Evolutionary conservation across 2,888 invertebrate species (phyloP).

Genomic region (Yponomeuta plumbellus): DNA sequence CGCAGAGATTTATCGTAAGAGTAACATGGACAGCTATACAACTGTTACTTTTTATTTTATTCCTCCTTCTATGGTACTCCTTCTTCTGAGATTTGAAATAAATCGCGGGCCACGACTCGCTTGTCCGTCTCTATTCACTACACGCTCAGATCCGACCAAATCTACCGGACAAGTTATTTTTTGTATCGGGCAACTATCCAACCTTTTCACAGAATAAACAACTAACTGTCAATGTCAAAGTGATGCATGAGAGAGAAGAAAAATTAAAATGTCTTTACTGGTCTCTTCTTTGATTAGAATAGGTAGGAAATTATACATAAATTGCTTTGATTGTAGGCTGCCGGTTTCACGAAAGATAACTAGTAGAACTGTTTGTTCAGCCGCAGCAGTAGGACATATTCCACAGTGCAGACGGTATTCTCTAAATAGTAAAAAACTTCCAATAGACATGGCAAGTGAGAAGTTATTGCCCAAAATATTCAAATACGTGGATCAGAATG

Average conservation of each 20-base stretch:
- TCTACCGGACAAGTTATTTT: too few species aligned
- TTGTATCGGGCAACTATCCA: too few species aligned
- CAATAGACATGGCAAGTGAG: constrained; percentile 10
- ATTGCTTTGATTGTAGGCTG: background rate
- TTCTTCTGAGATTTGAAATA: too few species aligned
- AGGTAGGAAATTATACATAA: background rate
- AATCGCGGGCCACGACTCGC: too few species aligned
- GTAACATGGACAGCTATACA: too few species aligned
- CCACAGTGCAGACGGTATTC: background rate
- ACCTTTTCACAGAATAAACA: background rate
- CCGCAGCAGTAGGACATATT: background rate
- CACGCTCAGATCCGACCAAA: too few species aligned
- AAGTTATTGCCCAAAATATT: constrained; percentile 28
- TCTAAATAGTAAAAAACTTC: background rate
- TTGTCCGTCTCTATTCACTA: too few species aligned
- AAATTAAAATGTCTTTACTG: background rate
- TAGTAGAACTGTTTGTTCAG: background rate
- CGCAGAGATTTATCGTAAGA: too few species aligned
- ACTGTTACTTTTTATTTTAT: too few species aligned
- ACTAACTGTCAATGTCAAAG: background rate
- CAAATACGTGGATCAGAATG: constrained; percentile 88
- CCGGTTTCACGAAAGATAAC: background rate
- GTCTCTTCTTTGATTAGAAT: background rate
- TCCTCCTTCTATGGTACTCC: too few species aligned
- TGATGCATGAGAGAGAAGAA: background rate